phyloP scores from a whole-genome alignment of 2,888 invertebrate species.

The Nomada fabriciana region DNA sequence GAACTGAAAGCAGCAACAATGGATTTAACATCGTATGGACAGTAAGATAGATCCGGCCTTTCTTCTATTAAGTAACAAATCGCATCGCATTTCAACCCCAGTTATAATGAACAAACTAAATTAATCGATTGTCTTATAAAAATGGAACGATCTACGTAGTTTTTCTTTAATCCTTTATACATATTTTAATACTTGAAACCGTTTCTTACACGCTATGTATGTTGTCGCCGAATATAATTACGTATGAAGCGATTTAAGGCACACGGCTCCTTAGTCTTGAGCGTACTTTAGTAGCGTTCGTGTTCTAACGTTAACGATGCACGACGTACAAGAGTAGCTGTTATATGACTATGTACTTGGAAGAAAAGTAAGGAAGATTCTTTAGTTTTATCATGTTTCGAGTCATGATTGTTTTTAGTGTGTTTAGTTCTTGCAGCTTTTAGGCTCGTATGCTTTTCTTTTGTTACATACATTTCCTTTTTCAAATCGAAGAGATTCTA shows the following conservation, averaged over 20 bases:
- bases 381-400: not conserved
- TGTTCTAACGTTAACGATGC: conserved; percentile 14
- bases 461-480: not conserved
- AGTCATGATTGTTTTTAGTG: not conserved
- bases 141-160: conserved; percentile 35
- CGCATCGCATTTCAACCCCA: not conserved
- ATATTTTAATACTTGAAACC: conserved; percentile 31
- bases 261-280: conserved; percentile 20
- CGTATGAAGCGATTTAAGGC: conserved; percentile 41
- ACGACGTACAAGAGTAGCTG: not conserved
- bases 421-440: not conserved
- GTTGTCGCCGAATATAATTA: not conserved
- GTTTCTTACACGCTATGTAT: conserved; percentile 3
- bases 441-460: not conserved
- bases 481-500: too few relatives aligned
- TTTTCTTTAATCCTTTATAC: not conserved
- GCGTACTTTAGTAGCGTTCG: conserved; percentile 15
- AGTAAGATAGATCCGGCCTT: not conserved
- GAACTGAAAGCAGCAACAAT: conserved; percentile 19
- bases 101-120: not conserved
- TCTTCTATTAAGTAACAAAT: not conserved
- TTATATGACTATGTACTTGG: conserved; percentile 21
- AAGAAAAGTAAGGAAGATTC: conserved; percentile 12
- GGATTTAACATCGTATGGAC: not conserved
- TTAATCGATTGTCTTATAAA: conserved; percentile 38